Base-by-base conservation (phyloP, 2,113 vertebrate species). In the Melanerpes formicivorus region DNA sequence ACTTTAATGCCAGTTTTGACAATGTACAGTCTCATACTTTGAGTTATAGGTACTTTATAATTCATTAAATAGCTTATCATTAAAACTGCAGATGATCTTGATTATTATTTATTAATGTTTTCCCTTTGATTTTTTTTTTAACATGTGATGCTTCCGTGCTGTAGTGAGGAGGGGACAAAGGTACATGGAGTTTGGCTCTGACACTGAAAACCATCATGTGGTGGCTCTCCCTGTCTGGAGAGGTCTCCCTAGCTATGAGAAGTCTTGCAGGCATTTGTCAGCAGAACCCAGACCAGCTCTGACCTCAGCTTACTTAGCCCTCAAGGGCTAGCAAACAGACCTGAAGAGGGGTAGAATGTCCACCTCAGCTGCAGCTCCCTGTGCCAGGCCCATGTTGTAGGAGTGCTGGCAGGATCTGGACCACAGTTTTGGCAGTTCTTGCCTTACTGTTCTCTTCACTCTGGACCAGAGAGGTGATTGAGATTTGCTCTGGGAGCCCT, bases 1-100 rank as follows among this genome's bases (percentile, higher is more conserved):
- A 97, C 97, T 97, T 98, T 97, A 98, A 97, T 97, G 91, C 96
- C 90, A 90, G 86, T 96, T 97, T 97, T 97, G 95, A 98, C 97
- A 97, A 95, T 95, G 94, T 96, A 93, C 93, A 69, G 95, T 96
- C 95, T 97, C 91, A 93, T 95, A 94, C 95, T 92, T 90, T 97
- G 96, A 97, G 94, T 96, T 97, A 96, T 97, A 95, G 95, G 93
- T 95, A 92, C 88, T 97, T 96, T 96, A 96, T 96, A 97, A 95
- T 97, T 97, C 94, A 95, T 97, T 97, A 96, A 96, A 96, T 95
- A 96, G 95, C 95, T 95, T 96, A 96, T 97, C 90, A 89, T 96
- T 96, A 96, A 95, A 97, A 95, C 95, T 95, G 95, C 94, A 95
- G 95, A 97, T 94, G 96, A 97, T 95, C 97, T 94, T 95, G 93